phyloP scores from a whole-genome alignment of 2,888 invertebrate species.

The Lutraria lutraria region DNA sequence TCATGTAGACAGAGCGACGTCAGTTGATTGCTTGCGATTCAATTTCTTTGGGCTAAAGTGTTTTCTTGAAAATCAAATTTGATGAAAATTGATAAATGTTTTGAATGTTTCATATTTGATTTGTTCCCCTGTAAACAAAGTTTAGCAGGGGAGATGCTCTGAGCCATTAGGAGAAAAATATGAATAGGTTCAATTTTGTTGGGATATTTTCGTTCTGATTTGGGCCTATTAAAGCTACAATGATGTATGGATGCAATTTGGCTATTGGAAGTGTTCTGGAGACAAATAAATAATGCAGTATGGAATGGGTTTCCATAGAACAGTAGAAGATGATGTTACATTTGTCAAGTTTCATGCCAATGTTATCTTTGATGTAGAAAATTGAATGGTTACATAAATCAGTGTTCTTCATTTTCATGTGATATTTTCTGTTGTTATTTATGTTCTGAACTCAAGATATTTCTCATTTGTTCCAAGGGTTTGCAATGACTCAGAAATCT shows the following conservation, averaged over 20 bases:
- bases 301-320: slow-evolving; percentile 9
- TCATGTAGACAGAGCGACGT: background rate
- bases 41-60: background rate
- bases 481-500: background rate
- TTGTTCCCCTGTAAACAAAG: slow-evolving; percentile 17
- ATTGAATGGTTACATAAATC: slow-evolving; percentile 30
- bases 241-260: slow-evolving; percentile 25
- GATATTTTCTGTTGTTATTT: slow-evolving; percentile 28
- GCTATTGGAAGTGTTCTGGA: background rate
- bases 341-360: slow-evolving; percentile 46
- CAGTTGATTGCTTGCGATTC: background rate
- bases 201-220: background rate
- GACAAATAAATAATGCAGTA: background rate
- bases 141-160: slow-evolving; percentile 4
- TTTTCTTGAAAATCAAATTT: slow-evolving; percentile 22
- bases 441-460: background rate
- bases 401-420: slow-evolving; percentile 1
- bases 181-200: slow-evolving; percentile 18
- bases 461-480: background rate
- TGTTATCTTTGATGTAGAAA: slow-evolving; percentile 41
- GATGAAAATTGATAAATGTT: background rate
- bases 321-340: slow-evolving; percentile 27
- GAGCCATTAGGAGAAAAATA: slow-evolving; percentile 2
- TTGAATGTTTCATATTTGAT: background rate
- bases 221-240: background rate